Base-by-base conservation (phyloP, 2,113 vertebrate species). In the Percopsis transmontana region DNA sequence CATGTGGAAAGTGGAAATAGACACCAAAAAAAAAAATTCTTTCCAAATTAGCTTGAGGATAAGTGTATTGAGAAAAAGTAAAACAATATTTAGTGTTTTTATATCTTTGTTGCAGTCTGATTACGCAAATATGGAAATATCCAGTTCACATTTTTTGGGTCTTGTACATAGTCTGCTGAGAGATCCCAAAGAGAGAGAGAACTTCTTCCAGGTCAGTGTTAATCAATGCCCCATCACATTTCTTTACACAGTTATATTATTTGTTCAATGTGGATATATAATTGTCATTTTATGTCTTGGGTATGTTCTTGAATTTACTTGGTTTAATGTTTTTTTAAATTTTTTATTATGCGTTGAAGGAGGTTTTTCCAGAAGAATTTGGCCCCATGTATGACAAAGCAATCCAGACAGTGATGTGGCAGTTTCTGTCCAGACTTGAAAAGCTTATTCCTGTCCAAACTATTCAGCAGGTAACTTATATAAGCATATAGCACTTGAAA, bases 381-480 rank as follows among this genome's bases (percentile, higher is more conserved):
- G 94, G 94, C 9, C 92, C 92, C 24, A 68, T 77, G 1, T 95
- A 94, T 62, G 69, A 94, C 61, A 76, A 62, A 54, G 92, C 89
- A 44, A 87, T 95, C 67, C 91, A 95, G 74, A 89, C 88, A 16
- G 58, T 95, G 57, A 88, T 95, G 75, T 93, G 91, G 77, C 89
- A 94, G 60, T 94, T 93, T 62, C 64, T 95, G 58, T 90, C 85
- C 67, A 88, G 92, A 58, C 83, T 95, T n/a, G 94, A 94, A 61
- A 88, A 90, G 62, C 80, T 91, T 62, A 72, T 92, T 54, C 88
- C 87, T 5, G 55, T 64, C 5, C 83, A 87, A 68, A 84, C 84
- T 33, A 80, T 91, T 7, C 82, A 83, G 58, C 91, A 92, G 88
- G 91, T 92, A 86, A 3, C 23, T 19, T 21, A 53, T 16, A 48